These are phyloP conservation scores for Tupiocoris notatus DNA, from an alignment of 2,888 invertebrate genomes.

Conservation along the genomic window DNA sequence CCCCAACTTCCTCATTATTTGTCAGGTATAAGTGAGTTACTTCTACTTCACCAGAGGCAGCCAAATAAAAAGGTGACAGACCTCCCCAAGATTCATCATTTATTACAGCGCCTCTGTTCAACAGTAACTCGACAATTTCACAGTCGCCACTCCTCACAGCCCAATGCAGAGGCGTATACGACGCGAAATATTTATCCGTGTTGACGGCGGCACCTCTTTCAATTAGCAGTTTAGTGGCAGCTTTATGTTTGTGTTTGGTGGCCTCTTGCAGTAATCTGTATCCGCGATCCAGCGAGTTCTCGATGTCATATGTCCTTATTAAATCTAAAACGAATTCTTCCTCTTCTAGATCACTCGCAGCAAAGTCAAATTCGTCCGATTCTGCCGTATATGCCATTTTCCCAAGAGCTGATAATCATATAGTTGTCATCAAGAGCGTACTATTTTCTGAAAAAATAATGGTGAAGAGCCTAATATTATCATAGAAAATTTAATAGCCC, in stretches of 20 bases:
- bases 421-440: too few species aligned
- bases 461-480: too few species aligned
- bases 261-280: slow-evolving; percentile 4
- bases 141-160: background rate
- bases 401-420: too few species aligned
- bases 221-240: background rate
- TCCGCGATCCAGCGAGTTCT: background rate
- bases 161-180: slow-evolving; percentile 7
- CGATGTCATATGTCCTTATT: background rate
- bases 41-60: background rate
- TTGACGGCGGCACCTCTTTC: slow-evolving; percentile 8
- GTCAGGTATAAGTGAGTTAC: background rate
- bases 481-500: too few species aligned
- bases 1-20: background rate
- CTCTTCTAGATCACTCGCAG: background rate
- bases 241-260: background rate
- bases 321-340: slow-evolving; percentile 3
- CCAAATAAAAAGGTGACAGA: slow-evolving; percentile 6
- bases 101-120: background rate
- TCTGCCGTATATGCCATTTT: too few species aligned
- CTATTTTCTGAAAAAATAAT: too few species aligned
- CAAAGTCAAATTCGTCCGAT: background rate
- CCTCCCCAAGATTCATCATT: slow-evolving; percentile 1
- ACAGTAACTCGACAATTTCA: background rate
- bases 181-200: background rate